Base-by-base conservation (phyloP, 2,113 vertebrate genomes). In the Andinoacara biseriatus region DNA sequence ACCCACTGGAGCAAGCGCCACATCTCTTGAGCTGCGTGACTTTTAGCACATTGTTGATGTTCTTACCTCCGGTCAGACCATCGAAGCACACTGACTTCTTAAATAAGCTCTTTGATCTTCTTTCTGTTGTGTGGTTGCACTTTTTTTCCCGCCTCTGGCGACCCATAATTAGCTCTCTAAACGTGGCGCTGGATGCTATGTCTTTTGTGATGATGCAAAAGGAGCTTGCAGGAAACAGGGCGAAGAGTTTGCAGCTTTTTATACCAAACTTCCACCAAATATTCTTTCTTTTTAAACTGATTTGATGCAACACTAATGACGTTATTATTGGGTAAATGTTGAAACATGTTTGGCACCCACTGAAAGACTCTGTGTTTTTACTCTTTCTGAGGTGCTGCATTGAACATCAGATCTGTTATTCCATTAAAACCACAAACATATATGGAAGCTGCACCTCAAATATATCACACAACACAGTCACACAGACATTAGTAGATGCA, bases 61-160 rank as follows among this genome's bases (percentile, higher is more conserved):
- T 59, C 77, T 83, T 85, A 76, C 82, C 82, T 87, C 65, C 77
- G 67, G 86, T 80, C 83, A 82, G 77, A 24, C 65, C 20, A 75
- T 8, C 31, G 84, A 43, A 81, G 83, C 69, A 5, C 9, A 40
- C 79, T 24, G 76, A 83, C 60, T 82, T 54, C 81, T 80, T 43
- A 56, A 84, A 88, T 13, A 33, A 81, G 29, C 72, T 75, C 80
- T 86, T 86, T 87, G 85, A 87, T 90, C 81, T 76, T 77, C 72
- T 35, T 57, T 65, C 46, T 29, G 85, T 86, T 80, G 35, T 78
- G 35, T 33, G 52, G 29, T 35, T 67, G 72, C 17, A 58, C 57
- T 85, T 52, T 82, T 82, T 58, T 35, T 77, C 61, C 38, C 40
- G 14, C 78, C 56, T 78, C 80, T 58, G 85, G 84, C 24, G 24